Evolutionary conservation across 2,113 vertebrate species (phyloP).

Genomic region (Aspiorhynchus laticeps): DNA sequence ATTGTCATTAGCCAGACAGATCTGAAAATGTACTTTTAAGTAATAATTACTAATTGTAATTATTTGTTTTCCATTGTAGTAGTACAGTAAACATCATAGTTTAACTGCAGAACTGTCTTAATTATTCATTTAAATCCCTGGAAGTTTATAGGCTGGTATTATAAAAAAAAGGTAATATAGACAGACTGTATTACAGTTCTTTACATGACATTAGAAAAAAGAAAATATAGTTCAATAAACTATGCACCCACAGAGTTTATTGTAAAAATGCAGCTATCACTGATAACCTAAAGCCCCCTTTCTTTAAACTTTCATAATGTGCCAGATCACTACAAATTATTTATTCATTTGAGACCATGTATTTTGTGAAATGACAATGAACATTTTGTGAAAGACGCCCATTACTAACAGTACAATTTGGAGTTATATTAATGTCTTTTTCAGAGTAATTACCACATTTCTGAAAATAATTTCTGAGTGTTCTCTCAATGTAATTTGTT

Average conservation of each 20-base stretch:
- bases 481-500: neutral
- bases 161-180: neutral
- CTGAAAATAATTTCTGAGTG: conserved; percentile 6
- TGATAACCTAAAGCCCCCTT: neutral
- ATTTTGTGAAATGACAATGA: conserved; percentile 10
- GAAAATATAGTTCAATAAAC: neutral
- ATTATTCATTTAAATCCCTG: neutral
- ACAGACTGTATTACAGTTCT: neutral
- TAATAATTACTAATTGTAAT: neutral
- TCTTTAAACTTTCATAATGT: neutral
- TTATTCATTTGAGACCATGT: conserved; percentile 1
- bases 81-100: neutral
- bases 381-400: neutral
- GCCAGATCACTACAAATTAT: neutral
- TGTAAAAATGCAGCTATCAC: neutral
- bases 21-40: neutral
- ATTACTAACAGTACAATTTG: neutral
- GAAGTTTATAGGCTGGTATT: neutral
- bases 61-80: neutral
- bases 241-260: neutral
- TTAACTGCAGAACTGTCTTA: neutral
- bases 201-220: neutral
- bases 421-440: neutral
- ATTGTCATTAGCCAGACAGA: neutral
- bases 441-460: neutral